Conservation (phyloP, 2,888 invertebrate genomes). For the Lysandra bellargus region DNA sequence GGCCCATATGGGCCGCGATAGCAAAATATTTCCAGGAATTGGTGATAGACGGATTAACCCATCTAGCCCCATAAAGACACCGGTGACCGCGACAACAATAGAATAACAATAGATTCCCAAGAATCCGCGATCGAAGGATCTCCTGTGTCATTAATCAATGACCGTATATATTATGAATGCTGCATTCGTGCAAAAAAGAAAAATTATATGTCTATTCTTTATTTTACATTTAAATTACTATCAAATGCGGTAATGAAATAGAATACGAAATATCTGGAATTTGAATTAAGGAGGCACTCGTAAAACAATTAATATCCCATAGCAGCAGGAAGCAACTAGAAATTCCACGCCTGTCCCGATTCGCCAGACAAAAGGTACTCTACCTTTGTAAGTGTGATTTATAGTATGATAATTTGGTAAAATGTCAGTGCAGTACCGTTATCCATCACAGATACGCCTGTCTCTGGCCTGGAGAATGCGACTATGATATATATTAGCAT, state of each 20-base stretch:
- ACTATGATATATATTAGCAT: constrained; percentile 4
- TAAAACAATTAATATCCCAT: constrained; percentile 1
- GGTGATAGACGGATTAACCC: too few species aligned
- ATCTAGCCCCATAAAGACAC: too few species aligned
- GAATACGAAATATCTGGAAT: background rate
- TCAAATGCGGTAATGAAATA: background rate
- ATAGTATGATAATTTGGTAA: constrained; percentile 26
- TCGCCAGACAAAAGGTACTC: constrained; percentile 22
- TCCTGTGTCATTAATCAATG: too few species aligned
- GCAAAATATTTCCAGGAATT: too few species aligned
- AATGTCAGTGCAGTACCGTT: constrained; percentile 26
- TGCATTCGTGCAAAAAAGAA: too few species aligned
- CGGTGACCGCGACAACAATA: too few species aligned
- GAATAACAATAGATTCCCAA: too few species aligned
- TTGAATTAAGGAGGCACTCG: background rate
- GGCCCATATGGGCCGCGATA: too few species aligned
- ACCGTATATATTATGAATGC: too few species aligned
- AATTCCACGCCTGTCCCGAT: constrained; percentile 3
- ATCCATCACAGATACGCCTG: constrained; percentile 23
- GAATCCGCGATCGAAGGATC: too few species aligned
- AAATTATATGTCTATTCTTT: too few species aligned
- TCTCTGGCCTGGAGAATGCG: constrained; percentile 10
- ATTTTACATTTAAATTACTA: too few species aligned
- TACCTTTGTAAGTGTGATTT: constrained; percentile 28
- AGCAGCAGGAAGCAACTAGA: background rate